phyloP scores from a whole-genome alignment of 2,888 invertebrate genomes.

The Aspidiotus destructor region DNA sequence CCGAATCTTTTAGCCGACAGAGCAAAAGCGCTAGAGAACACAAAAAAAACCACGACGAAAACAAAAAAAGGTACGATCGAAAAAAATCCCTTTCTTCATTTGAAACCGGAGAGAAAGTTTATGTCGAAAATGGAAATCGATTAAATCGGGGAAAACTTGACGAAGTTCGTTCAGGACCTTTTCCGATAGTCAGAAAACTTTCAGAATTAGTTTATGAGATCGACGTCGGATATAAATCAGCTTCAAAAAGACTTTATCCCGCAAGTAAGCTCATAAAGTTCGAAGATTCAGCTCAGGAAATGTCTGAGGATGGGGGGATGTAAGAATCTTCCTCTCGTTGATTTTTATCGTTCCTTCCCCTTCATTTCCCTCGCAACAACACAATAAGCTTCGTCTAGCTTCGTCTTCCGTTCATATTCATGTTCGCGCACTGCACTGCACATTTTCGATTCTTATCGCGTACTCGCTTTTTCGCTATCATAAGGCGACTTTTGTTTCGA shows the following conservation, averaged over 20 bases:
- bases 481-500: too few relatives aligned
- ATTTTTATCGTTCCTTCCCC: neutral
- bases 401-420: too few relatives aligned
- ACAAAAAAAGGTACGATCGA: too few relatives aligned
- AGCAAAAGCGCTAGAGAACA: constrained; percentile 1
- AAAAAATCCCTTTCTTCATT: too few relatives aligned
- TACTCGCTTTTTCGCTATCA: too few relatives aligned
- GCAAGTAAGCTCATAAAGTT: constrained; percentile 3
- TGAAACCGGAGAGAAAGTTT: constrained; percentile 17
- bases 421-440: too few relatives aligned
- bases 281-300: too few relatives aligned
- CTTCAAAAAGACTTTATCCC: constrained; percentile 7
- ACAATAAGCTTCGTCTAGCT: too few relatives aligned
- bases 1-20: constrained; percentile 5
- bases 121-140: constrained; percentile 21
- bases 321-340: constrained; percentile 13
- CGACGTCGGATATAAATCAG: constrained; percentile 3
- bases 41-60: neutral
- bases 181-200: constrained; percentile 10
- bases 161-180: neutral
- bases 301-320: constrained; percentile 12
- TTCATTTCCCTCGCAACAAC: neutral
- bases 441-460: too few relatives aligned
- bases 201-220: constrained; percentile 9
- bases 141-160: too few relatives aligned